Evolutionary conservation across 2,113 vertebrate species (phyloP).

Genomic region (Pseudorasbora parva): DNA sequence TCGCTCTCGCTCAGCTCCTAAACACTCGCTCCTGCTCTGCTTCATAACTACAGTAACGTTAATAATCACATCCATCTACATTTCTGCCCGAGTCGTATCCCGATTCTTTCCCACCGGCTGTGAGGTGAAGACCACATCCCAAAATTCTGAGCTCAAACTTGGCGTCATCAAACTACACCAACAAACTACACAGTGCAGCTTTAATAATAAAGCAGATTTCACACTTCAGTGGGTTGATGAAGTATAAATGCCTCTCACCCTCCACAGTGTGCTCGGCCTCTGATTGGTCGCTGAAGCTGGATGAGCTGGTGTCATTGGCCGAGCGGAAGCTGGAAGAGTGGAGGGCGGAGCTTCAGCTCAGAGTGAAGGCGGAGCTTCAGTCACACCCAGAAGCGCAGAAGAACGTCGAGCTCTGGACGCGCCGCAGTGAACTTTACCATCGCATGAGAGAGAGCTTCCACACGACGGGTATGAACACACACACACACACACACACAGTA

Average conservation of each 20-base stretch:
- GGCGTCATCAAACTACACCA: too few relatives aligned
- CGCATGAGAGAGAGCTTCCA: slow-evolving; percentile 76
- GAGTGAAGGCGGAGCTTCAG: slow-evolving; percentile 60
- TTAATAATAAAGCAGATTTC: background rate
- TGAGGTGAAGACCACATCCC: too few relatives aligned
- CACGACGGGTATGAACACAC: slow-evolving; percentile 63
- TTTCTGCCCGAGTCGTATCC: too few relatives aligned
- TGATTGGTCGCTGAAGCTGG: slow-evolving; percentile 74
- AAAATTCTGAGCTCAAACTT: too few relatives aligned
- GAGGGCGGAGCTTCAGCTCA: slow-evolving; percentile 63
- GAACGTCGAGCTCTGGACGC: slow-evolving; percentile 71
- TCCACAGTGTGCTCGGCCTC: slow-evolving; percentile 65
- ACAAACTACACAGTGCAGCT: too few relatives aligned
- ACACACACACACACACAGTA: slow-evolving; percentile 24
- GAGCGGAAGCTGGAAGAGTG: slow-evolving; percentile 66
- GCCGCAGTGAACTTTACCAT: slow-evolving; percentile 73
- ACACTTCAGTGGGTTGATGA: background rate
- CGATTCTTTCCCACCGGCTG: too few relatives aligned
- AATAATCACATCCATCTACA: too few relatives aligned
- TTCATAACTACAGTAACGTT: too few relatives aligned
- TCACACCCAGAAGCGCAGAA: slow-evolving; percentile 67
- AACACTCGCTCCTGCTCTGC: too few relatives aligned
- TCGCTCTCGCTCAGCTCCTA: too few relatives aligned
- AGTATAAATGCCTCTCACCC: background rate
- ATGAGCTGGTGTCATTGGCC: slow-evolving; percentile 70